Evolutionary conservation across 2,888 invertebrate species (phyloP).

Genomic region (Caenorhabditis sulstoni): DNA sequence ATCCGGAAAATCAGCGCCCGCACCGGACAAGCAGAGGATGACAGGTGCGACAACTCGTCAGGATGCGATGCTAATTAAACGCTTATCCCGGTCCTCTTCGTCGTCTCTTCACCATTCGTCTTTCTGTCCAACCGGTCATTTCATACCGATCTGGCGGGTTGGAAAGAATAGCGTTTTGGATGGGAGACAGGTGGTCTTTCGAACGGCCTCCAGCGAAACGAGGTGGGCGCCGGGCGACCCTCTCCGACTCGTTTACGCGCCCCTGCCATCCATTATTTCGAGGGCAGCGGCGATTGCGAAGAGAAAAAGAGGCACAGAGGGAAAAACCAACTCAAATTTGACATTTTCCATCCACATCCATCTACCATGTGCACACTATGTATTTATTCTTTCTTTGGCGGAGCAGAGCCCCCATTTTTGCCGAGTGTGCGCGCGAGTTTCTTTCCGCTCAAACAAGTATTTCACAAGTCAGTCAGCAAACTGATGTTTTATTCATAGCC

Average conservation of each 20-base stretch:
- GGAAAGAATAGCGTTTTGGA: too few relatives aligned
- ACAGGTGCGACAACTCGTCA: background rate
- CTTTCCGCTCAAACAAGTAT: slow-evolving; percentile 28
- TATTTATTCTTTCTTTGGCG: background rate
- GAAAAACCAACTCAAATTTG: slow-evolving; percentile 24
- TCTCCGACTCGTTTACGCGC: slow-evolving; percentile 7
- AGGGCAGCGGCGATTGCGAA: background rate
- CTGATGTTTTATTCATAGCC: slow-evolving; percentile 57
- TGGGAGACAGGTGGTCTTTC: slow-evolving; percentile 21
- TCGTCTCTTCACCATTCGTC: slow-evolving; percentile 21
- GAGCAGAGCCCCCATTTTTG: slow-evolving; percentile 2
- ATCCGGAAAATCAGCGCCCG: background rate
- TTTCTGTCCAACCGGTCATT: too few relatives aligned
- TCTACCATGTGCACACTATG: too few relatives aligned
- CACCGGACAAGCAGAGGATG: background rate
- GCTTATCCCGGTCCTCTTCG: slow-evolving; percentile 33
- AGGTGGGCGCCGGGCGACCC: too few relatives aligned
- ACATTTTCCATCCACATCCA: slow-evolving; percentile 15
- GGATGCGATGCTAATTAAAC: slow-evolving; percentile 35
- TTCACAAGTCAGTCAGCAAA: slow-evolving; percentile 51
- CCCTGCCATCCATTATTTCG: slow-evolving; percentile 16
- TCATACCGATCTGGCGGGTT: too few relatives aligned
- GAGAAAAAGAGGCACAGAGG: background rate
- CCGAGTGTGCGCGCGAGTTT: background rate
- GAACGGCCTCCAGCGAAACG: background rate